A percentile compares a stretch with the other conserved stretches of the same genome.
phyloP scores from a whole-genome alignment of 35 echinoderm and acorn worm species.

The Heliocidaris tuberculata region DNA sequence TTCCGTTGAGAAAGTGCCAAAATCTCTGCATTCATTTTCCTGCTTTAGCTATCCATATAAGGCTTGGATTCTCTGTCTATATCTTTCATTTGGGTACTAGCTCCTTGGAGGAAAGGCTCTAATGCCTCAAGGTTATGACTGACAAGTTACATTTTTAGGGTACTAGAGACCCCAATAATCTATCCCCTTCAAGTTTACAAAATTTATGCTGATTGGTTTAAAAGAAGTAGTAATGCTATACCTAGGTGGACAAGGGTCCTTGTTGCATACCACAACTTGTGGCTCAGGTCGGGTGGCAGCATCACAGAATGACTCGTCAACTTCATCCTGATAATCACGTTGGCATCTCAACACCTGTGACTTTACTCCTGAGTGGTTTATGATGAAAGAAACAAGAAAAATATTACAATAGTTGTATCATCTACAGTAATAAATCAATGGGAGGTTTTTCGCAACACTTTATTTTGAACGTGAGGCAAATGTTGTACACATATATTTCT shows the following conservation, averaged over 20 bases:
- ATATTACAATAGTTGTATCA: too few relatives aligned
- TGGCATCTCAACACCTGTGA: constrained; percentile 44
- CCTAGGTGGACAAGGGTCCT: constrained; percentile 66
- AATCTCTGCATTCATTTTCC: too few relatives aligned
- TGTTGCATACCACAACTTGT: constrained; percentile 48
- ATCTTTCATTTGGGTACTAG: not conserved
- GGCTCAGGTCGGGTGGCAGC: constrained; percentile 47
- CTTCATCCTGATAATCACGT: constrained; percentile 42
- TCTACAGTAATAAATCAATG: too few relatives aligned
- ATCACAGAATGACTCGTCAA: constrained; percentile 80
- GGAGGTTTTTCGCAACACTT: too few relatives aligned
- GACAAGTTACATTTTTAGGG: not conserved
- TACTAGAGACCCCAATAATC: too few relatives aligned
- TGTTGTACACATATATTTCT: too few relatives aligned
- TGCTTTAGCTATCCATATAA: too few relatives aligned
- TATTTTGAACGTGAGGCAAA: too few relatives aligned
- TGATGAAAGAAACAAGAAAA: not conserved
- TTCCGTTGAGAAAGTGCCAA: too few relatives aligned
- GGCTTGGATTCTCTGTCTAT: too few relatives aligned
- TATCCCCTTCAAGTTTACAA: too few relatives aligned
- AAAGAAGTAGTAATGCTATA: not conserved
- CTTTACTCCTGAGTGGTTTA: constrained; percentile 38
- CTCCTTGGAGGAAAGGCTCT: not conserved
- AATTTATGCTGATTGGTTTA: not conserved
- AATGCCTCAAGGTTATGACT: not conserved